These are phyloP conservation scores for Drosophila sp. DNA, from an alignment of 1,140 invertebrate species.

Conservation along the genomic window DNA sequence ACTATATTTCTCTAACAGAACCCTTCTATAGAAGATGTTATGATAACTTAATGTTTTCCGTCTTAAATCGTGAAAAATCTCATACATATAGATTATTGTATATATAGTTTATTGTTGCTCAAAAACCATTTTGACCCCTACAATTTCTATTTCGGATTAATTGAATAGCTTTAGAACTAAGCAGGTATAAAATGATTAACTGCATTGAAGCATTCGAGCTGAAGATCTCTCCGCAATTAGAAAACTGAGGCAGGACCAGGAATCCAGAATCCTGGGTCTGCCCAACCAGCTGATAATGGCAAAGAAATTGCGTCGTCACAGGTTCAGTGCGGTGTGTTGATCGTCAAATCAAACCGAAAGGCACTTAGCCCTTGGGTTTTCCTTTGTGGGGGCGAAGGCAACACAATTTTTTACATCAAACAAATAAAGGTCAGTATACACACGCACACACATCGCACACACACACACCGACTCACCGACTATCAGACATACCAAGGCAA, in stretches of 20 bases:
- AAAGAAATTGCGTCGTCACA: conserved; percentile 78
- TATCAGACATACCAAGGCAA: conserved; percentile 14
- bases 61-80: not conserved
- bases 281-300: conserved; percentile 64
- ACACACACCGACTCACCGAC: not conserved
- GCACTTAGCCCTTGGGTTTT: conserved; percentile 47
- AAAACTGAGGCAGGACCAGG: not conserved
- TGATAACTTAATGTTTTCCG: not conserved
- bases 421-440: conserved; percentile 64
- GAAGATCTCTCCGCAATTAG: conserved; percentile 9
- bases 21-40: too few relatives aligned
- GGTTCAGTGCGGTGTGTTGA: conserved; percentile 41
- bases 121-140: not conserved
- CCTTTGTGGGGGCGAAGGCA: conserved; percentile 45
- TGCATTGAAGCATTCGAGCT: conserved; percentile 1
- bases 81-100: not conserved
- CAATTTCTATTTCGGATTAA: not conserved
- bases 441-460: conserved; percentile 18
- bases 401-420: conserved; percentile 75
- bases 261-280: not conserved
- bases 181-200: conserved; percentile 11
- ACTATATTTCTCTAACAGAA: too few relatives aligned
- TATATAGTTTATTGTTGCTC: not conserved
- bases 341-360: conserved; percentile 38
- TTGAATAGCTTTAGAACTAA: conserved; percentile 1